Evolutionary conservation across 2,113 vertebrate species (phyloP), one percentile per base, ranked within the genome.

Genomic region (Sander vitreus): DNA sequence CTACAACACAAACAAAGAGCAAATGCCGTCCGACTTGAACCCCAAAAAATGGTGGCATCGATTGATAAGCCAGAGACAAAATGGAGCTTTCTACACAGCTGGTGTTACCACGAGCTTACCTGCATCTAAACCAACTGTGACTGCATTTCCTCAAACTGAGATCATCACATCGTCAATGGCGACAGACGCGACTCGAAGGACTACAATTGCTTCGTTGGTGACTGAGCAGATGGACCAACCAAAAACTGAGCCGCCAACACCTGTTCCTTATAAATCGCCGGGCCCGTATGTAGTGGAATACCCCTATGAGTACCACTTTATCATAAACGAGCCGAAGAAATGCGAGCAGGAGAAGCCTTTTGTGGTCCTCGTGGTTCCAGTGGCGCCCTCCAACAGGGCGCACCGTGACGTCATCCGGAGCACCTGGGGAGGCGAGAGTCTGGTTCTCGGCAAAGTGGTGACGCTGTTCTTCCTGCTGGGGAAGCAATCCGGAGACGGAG

Each of bases 341-440:
- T 96, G 94, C 54, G 47, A 58, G 12, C 16, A 19, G 0, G 36
- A 68, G 48, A 36, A 89, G 0, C 94, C 96, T 0, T 96, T 96
- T 70, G 59, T 97, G 83, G 92, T 96, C 27, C 87, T 97, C 33
- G 51, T 97, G 0, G 80, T 30, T 16, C 95, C 92, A 0, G 92
- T 95, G 43, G 89, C 93, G 5, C 91, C 94, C 0, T 2, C 51
- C n/a, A 93, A 96, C 62, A 4, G 14, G 19, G 71, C 0, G 0
- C 80, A 80, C 0, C 86, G 96, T 0, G 7, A 89, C 0, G 50
- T 76, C 63, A 30, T 97, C 58, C 93, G 96, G 3, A 80, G 27
- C 5, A 96, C 96, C 0, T 95, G 93, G 96, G 94, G 94, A 6
- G 25, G 89, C 2, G 92, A 96, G 58, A 81, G 62, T 16, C 5